Base-by-base conservation (phyloP, 2,113 vertebrate species). In the Myanophis thanlyinensis region DNA sequence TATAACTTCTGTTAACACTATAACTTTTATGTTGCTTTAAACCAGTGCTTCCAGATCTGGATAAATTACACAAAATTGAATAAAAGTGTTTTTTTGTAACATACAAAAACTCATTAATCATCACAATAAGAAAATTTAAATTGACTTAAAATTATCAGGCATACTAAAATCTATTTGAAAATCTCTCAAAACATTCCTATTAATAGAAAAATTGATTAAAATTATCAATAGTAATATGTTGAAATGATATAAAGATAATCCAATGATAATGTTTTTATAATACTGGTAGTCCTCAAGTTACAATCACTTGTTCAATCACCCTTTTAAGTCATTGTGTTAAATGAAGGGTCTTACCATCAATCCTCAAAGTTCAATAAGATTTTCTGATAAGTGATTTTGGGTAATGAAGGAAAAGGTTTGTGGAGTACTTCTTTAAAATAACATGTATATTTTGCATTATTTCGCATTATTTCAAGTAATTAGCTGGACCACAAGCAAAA, bases 401-500 rank as follows among this genome's bases (percentile, higher is more conserved):
- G 25, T 59, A 59, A 59, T 3, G 9, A 59, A 59, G 9, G 56
- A 27, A 59, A 56, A 56, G 4, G 56, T 9, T 30, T 59, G 54
- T 7, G 54, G 30, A 62, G 27, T 30, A 62, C 3, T 62, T 3
- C 27, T 30, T 62, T 13, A 4, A 62, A 62, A 35, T 20, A 73
- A 7, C n/a, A 73, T 73, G 67, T 35, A 94, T 93, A 94, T 94
- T 92, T 87, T 35, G 88, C 88, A 91, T 96, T 88, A 49, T 89
- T 95, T 92, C 93, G 88, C 88, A 91, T 96, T 88, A 49, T 89
- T 95, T 92, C 93, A 87, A 91, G 93, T 94, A 95, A 56, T 53
- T 88, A 90, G 3, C 90, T 89, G 53, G 25, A 62, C 46, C 23
- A n/a, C 62, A 67, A n/a, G 13, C 62, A 67, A 15, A 67, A 18